Evolutionary conservation across 2,113 vertebrate genomes (phyloP), one percentile per base, ranked within the genome.

Genomic region (Grantiella picta): DNA sequence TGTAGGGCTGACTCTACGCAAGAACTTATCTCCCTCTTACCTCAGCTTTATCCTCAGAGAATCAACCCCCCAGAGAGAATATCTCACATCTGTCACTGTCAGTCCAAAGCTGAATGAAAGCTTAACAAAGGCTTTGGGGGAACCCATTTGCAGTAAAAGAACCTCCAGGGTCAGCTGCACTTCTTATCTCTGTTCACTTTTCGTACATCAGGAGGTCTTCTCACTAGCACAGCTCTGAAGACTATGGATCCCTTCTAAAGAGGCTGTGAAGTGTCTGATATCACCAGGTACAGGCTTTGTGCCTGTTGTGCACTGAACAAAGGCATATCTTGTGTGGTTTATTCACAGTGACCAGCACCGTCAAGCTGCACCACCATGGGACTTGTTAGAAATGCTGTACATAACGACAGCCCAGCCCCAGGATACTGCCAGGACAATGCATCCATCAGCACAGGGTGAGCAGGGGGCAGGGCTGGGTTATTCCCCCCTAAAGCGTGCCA

Each of bases 361-460:
- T 70, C 42, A 61, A 56, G 57, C 18, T 42, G 21, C 40, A 40
- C 33, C 3, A 4, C 21, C 2, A 0, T 29, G 23, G 28, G 31
- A n/a, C 13, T 71, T 7, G 1, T 50, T 40, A 71, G 38, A 86
- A 82, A 42, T 33, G 13, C 21, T 2, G 1, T 2, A 8, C 2
- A 3, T 4, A 50, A 33, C 9, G 65, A 9, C 1, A 1, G 2
- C 6, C 12, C n/a, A 61, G 45, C 3, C 18, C 12, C 31, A 57
- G 27, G 22, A 31, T 16, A 12, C 22, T 0, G 0, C 40, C 60
- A 21, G 45, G 10, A 73, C 15, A 52, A 9, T 7, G 0, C 22
- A 75, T 10, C 35, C 75, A 57, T 21, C 15, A 61, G 36, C 12
- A 49, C 5, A 12, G 16, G 19, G 1, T 27, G 22, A 84, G n/a